Evolutionary conservation across 2,888 invertebrate genomes (phyloP).

Genomic region (Phytoseiulus persimilis): DNA sequence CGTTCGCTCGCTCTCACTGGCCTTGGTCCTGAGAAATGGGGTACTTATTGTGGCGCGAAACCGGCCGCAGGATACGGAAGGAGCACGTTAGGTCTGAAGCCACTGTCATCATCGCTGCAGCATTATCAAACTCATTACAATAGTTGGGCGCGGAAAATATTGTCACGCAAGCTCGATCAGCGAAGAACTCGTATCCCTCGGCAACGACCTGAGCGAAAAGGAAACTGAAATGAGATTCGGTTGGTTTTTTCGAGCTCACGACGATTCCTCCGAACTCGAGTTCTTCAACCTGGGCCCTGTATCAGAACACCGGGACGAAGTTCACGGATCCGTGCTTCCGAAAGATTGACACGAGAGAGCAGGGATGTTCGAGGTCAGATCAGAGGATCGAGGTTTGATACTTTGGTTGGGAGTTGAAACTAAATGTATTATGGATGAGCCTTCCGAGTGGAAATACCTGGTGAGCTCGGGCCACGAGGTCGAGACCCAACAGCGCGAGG

Average conservation of each 20-base stretch:
- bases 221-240: not conserved
- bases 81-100: slow-evolving; percentile 99
- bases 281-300: too few species aligned
- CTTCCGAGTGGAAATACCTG: slow-evolving; percentile 55
- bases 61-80: slow-evolving; percentile 56
- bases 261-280: too few species aligned
- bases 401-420: too few species aligned
- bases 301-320: too few species aligned
- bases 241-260: not conserved
- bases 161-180: slow-evolving; percentile 88
- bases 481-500: slow-evolving; percentile 86
- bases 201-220: slow-evolving; percentile 66
- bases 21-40: not conserved
- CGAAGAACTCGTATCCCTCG: slow-evolving; percentile 94
- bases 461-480: slow-evolving; percentile 91
- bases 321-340: too few species aligned
- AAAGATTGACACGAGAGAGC: too few species aligned
- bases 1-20: not conserved
- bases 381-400: too few species aligned
- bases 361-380: too few species aligned
- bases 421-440: too few species aligned
- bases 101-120: slow-evolving; percentile 94
- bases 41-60: slow-evolving; percentile 26
- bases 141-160: slow-evolving; percentile 86
- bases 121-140: slow-evolving; percentile 96